Evolutionary conservation across 2,113 vertebrate genomes (phyloP), one percentile per base, ranked within the genome.

Genomic region (Lasiurus borealis): DNA sequence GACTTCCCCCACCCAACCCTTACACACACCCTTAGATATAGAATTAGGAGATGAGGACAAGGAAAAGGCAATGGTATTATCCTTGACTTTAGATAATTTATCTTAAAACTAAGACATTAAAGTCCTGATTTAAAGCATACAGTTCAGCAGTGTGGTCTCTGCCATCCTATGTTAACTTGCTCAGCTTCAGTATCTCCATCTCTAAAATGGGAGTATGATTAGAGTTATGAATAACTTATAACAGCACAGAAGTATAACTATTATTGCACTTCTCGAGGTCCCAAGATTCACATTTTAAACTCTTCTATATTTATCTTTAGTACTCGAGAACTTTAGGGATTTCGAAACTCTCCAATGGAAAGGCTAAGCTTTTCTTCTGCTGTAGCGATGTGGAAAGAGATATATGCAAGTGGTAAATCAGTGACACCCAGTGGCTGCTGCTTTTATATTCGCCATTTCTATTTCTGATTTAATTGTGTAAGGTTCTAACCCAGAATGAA

Each of bases 391-490:
- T 62, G 29, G 88, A 40, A 72, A 2, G 21, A 89, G 11, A 19
- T 50, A 31, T 62, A 64, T 85, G 96, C 92, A 29, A 84, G 68
- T 77, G 94, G 97, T 95, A 96, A 92, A 87, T 96, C 97, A 97
- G 97, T 96, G 97, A 97, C 97, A 97, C 96, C 97, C 97, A 97
- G 97, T 97, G 97, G 97, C 93, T 94, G 96, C 44, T 95, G 86
- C 34, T 84, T 95, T 94, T 62, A 82, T 77, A 90, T 71, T 95
- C 92, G 69, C 81, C 64, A 84, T 91, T 69, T 25, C 5, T 40
- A 44, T 89, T 93, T 93, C 48, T 50, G 59, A 4, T 72, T 21
- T n/a, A 36, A 34, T 31, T 92, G 71, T 83, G 36, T 54, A n/a
- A 92, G 27, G n/a, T 66, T 90, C 85, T 69, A 1, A 40, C 52